Evolutionary conservation across 2,888 invertebrate genomes (phyloP), one percentile per base, ranked within the genome.

Genomic region (Cyclophora punctaria): DNA sequence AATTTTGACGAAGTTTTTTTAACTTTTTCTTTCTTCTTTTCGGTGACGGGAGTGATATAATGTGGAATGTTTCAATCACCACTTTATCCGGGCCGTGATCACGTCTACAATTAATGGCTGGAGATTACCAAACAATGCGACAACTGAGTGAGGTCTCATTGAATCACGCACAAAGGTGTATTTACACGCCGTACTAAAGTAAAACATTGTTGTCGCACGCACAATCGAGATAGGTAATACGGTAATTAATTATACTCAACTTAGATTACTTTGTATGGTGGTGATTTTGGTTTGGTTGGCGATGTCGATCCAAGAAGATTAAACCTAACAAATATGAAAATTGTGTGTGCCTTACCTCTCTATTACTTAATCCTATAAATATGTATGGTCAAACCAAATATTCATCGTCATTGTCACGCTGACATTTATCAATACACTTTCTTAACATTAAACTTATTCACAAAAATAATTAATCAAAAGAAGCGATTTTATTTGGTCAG

Each of bases 111-210:
- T 58, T 58, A 62, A 63, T 63, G 63, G 48, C 45, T 35, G 44
- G 41, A 53, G 52, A 60, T 63, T 57, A 60, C 43, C 47, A 53
- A 41, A 49, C 54, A 57, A 51, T 48, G 51, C 53, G 41, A 50
- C 52, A 54, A 56, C 56, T 48, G 51, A 53, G 45, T 51, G 55
- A 46, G 46, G 46, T 50, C 48, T 58, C 56, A 58, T 62, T 60
- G 58, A 56, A 57, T 56, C 41, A 46, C 46, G 50, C 41, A 70
- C 69, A 69, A 72, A 62, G 58, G 63, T 52, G 51, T 52, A 56
- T 59, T 54, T 59, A 58, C 55, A 59, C 56, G 56, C 49, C 55
- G 53, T 53, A 52, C 47, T 60, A 57, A 56, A 50, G 51, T 51
- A 48, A 50, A 57, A 53, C 59, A 53, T 56, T 56, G 53, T 56